Evolutionary conservation across 2,113 vertebrate species (phyloP).

Genomic region (Chinchilla lanigera): DNA sequence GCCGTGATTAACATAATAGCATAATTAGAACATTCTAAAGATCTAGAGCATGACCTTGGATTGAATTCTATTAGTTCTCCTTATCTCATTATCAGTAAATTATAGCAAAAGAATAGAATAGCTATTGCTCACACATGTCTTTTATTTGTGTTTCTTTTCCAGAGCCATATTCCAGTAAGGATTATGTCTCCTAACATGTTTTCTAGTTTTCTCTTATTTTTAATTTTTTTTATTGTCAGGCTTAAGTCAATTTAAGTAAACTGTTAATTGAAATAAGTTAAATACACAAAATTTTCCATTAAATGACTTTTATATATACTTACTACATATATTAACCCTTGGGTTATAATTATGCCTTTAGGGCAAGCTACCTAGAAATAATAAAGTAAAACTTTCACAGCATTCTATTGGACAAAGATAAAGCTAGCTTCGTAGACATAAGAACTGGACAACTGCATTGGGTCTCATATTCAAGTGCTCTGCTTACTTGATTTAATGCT

Average conservation of each 20-base stretch:
- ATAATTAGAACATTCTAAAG: conserved; percentile 55
- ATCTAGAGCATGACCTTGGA: conserved; percentile 47
- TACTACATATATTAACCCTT: neutral
- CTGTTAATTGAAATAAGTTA: conserved; percentile 4
- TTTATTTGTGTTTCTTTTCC: neutral
- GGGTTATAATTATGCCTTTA: neutral
- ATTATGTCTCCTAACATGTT: neutral
- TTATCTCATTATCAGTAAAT: conserved; percentile 37
- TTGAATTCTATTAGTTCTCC: conserved; percentile 10
- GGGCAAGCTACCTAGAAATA: neutral
- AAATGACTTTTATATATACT: neutral
- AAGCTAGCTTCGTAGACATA: neutral
- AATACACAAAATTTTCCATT: neutral
- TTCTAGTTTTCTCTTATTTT: neutral
- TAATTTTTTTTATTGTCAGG: neutral
- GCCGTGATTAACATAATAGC: conserved; percentile 34
- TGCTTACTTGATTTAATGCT: neutral
- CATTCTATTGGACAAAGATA: neutral
- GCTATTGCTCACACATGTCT: neutral
- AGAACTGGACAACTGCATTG: neutral
- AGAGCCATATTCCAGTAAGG: neutral
- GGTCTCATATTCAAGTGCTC: neutral
- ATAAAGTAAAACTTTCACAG: neutral
- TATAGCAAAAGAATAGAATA: neutral
- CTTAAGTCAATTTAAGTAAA: conserved; percentile 40